Base-by-base conservation (phyloP, 2,113 vertebrate species). In the Rhea pennata region DNA sequence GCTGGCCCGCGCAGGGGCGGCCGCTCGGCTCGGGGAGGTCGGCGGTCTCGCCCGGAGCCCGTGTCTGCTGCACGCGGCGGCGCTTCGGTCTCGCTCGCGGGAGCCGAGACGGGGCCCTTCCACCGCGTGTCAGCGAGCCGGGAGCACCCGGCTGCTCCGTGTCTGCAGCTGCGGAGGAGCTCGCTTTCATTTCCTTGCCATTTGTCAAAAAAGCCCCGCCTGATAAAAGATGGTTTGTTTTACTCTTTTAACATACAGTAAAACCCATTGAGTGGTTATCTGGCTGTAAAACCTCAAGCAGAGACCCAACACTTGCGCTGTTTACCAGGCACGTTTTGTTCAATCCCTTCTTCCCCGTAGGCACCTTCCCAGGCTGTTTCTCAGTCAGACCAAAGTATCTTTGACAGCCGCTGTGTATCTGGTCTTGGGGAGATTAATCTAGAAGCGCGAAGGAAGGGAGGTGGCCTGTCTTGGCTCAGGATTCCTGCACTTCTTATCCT, bases 31-130 rank as follows among this genome's bases (percentile, higher is more conserved):
- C 6, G 3, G 71, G 24, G 48, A 9, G 36, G 36, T 2, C 40
- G 0, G 66, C 1, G 40, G 26, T 8, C 13, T 10, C 12, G 3
- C 39, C 0, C 0, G 61, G 70, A 15, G 24, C 21, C 27, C 44
- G 15, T 39, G 19, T 31, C 67, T n/a, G 27, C 22, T 1, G 40
- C 15, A 3, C 2, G 22, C 50, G n/a, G 3, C 2, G 16, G 50
- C 3, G 16, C n/a, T 27, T 23, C 56, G 19, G 1, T 2, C 8
- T 3, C 26, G 71, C 21, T 21, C 27, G 3, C 10, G 26, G 3
- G 62, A 26, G 71, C 79, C 46, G 3, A 3, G 42, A 51, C 58
- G 19, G 29, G 46, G 56, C 51, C 69, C 44, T n/a, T n/a, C 69
- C 61, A 29, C 44, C 54, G 39, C 0, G 3, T 7, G 2, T 9